Evolutionary conservation across 2,888 invertebrate species (phyloP), one percentile per base, ranked within the genome.

Genomic region (Silvanus unidentatus): DNA sequence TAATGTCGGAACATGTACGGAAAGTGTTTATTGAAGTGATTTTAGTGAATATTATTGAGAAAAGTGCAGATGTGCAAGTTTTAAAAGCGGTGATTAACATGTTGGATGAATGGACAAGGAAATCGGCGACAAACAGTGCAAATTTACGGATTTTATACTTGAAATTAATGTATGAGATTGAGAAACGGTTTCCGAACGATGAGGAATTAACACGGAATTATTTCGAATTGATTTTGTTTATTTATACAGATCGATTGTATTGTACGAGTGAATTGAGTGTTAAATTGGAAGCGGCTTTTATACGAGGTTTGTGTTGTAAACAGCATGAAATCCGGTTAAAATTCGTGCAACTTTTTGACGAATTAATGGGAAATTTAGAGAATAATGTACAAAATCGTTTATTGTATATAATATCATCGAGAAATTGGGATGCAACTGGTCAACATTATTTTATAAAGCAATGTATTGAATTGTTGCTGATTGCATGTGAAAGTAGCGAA

Each of bases 391-490:
- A 90, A 65, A 96, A 96, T 62, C 78, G 97, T 1, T 73, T 97
- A 10, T 73, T 95, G n/a, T 97, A 97, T 68, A 91, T 97, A 38
- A 82, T 91, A 8, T 92, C 93, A 69, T 92, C 93, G 6, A 97
- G 98, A 70, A 95, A 94, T 67, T 98, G 98, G 98, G 95, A 97
- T 60, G 85, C 90, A 1, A 96, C 98, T 70, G 93, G 93, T 0
- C 85, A 88, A 1, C 93, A 97, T 68, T 98, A 89, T 70, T 99
- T 98, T 98, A 93, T 98, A 57, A 96, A 96, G 65, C 97, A 97
- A 68, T 94, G 94, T 62, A 84, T 96, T 36, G 95, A 97, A 66
- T 70, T 97, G 22, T 70, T 96, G 5, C 77, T 95, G 9, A 84
- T 89, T 1, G 92, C 93, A 22, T 22, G 22, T 22, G 4, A 3